Conservation (phyloP, 2,797 vertebrate species). For the Hipposideros larvatus region DNA sequence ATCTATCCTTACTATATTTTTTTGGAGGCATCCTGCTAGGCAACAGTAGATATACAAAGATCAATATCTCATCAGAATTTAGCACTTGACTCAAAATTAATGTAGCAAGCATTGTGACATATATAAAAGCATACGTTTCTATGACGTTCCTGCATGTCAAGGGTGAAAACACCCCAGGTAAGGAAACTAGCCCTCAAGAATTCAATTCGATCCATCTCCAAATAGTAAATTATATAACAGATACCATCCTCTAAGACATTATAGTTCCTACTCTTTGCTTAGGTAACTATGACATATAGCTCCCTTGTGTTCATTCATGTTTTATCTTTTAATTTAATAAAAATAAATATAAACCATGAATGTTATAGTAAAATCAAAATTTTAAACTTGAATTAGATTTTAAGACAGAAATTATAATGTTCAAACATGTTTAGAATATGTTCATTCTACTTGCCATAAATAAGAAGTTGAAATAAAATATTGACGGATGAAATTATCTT, state of each 20-base stretch:
- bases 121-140: background rate
- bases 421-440: background rate
- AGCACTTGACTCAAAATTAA: slow-evolving; percentile 45
- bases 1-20: background rate
- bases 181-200: slow-evolving; percentile 50
- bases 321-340: slow-evolving; percentile 84
- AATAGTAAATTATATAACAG: background rate
- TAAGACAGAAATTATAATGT: background rate
- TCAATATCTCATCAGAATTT: background rate
- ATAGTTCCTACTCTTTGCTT: slow-evolving; percentile 50
- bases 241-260: background rate
- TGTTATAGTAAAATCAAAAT: background rate
- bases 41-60: background rate
- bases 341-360: slow-evolving; percentile 80
- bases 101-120: background rate
- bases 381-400: background rate
- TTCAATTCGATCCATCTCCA: background rate
- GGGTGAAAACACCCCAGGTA: background rate
- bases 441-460: background rate
- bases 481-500: slow-evolving; percentile 57
- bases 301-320: slow-evolving; percentile 72
- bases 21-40: background rate
- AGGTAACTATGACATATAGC: slow-evolving; percentile 78
- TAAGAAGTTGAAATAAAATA: slow-evolving; percentile 61
- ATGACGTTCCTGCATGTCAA: background rate